A percentile compares a stretch with the other conserved stretches of the same genome.
These are phyloP conservation scores for Rhea americana DNA, from an alignment of 2,113 vertebrate genomes.

Conservation along the genomic window DNA sequence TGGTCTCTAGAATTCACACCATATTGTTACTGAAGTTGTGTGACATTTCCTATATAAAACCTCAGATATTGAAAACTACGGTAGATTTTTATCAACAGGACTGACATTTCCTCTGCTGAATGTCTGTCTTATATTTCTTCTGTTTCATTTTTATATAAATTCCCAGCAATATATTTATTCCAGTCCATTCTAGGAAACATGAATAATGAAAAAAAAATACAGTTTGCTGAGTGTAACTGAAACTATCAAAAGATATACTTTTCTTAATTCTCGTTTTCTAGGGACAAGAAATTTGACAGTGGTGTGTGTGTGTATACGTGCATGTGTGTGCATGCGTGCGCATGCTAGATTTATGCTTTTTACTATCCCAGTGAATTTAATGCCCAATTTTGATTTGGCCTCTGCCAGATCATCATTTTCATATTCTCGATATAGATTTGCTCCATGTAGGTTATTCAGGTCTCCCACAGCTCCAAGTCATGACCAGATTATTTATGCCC, in stretches of 20 bases:
- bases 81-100: background rate
- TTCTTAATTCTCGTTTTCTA: background rate
- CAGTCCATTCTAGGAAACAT: background rate
- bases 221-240: background rate
- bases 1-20: background rate
- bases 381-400: background rate
- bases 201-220: background rate
- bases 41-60: background rate
- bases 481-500: background rate
- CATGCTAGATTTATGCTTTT: background rate
- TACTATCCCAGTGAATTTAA: background rate
- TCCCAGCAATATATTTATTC: background rate
- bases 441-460: background rate
- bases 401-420: background rate
- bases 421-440: background rate
- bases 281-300: background rate
- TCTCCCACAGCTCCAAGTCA: background rate
- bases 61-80: background rate
- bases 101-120: background rate
- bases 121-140: background rate
- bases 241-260: background rate
- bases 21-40: background rate
- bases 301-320: too few species aligned
- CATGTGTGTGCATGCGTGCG: background rate
- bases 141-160: background rate